Evolutionary conservation across 1,140 invertebrate genomes (phyloP), one percentile per base, ranked within the genome.

Genomic region (Melitaea cinxia): DNA sequence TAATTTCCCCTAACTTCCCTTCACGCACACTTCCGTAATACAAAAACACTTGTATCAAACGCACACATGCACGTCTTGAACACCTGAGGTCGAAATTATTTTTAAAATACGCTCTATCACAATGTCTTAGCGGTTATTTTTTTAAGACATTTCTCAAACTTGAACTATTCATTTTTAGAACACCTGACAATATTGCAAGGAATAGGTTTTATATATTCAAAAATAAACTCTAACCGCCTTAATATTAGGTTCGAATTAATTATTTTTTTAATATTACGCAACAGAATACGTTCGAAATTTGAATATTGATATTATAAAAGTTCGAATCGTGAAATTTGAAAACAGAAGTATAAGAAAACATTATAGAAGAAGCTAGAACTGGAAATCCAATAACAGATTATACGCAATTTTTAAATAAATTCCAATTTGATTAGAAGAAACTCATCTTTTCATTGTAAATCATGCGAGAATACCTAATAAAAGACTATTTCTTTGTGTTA

Each of bases 21-120:
- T 52, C 62, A 68, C 50, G 30, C 56, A 68, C 30, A 69, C 67
- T 64, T 64, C 56, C 42, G 45, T 28, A 55, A 21, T 2, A 28
- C 35, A 28, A 21, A 7, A 50, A 60, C 28, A 58, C 24, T 52
- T 52, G 49, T 47, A 52, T 21, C 47, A 12, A 67, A 63, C 14
- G 24, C 65, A 73, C 54, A 60, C 53, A 56, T 30, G 37, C 33
- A 30, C 35, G 39, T 47, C 42, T 47, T 23, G 21, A 47, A 67
- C 70, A 68, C 70, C 70, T 72, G 70, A 72, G 19, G 42, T 47
- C n/a, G 14, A 1, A 47, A 21, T 9, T 12, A 10, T 23, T 4
- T 6, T 47, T 4, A 23, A 21, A 12, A 12, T 42, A 21, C 21
- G 3, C 21, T 21, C 19, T 47, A 47, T 47, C 12, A 6, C 7